A percentile compares a stretch with the other conserved stretches of the same genome.
These are phyloP conservation scores for Eustalomyia histrio DNA, from an alignment of 2,888 invertebrate species.

Conservation along the genomic window DNA sequence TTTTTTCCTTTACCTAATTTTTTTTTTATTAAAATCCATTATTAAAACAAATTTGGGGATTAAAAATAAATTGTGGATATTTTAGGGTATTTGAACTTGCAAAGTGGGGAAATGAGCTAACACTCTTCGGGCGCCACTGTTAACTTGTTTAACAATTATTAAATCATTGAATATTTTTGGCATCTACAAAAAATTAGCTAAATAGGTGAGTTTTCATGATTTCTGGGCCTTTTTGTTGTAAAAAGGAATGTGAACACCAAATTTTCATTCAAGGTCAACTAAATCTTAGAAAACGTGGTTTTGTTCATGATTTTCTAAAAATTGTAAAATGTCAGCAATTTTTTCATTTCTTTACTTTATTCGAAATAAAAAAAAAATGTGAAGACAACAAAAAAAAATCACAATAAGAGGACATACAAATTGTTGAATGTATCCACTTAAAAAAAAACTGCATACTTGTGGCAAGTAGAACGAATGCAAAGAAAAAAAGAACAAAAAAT, in stretches of 20 bases:
- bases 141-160: too few species aligned
- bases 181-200: not conserved
- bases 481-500: not conserved
- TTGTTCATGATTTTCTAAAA: not conserved
- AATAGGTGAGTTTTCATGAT: not conserved
- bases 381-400: not conserved
- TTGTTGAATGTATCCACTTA: slow-evolving; percentile 1
- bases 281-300: not conserved
- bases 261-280: not conserved
- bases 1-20: too few species aligned
- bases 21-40: too few species aligned
- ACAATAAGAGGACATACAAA: not conserved
- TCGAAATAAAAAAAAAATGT: not conserved
- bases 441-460: slow-evolving; percentile 13
- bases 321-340: not conserved
- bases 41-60: too few species aligned
- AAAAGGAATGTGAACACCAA: not conserved
- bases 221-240: not conserved
- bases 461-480: not conserved
- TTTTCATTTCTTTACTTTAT: not conserved
- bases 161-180: too few species aligned
- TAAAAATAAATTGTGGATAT: too few species aligned
- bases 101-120: too few species aligned
- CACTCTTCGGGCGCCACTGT: too few species aligned
- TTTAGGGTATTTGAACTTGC: too few species aligned